These are phyloP conservation scores for Yoshiicerus persimilis DNA, from an alignment of 1,140 invertebrate species.

Conservation along the genomic window DNA sequence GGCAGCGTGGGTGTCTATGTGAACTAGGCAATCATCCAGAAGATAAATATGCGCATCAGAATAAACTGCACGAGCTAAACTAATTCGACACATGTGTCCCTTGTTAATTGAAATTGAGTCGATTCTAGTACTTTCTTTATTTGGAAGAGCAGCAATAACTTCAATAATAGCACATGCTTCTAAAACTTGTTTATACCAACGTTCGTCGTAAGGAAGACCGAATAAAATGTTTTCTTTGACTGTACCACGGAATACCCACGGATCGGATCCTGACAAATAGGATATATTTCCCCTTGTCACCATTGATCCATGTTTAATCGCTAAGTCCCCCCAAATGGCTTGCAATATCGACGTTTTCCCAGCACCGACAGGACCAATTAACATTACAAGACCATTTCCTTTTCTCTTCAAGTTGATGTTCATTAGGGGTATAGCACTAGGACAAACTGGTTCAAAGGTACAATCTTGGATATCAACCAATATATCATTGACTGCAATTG, in stretches of 20 bases:
- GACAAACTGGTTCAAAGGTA: neutral
- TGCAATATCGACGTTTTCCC: neutral
- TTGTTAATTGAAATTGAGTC: neutral
- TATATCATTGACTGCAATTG: neutral
- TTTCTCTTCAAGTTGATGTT: neutral
- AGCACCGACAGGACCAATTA: neutral
- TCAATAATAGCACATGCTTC: neutral
- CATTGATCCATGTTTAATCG: neutral
- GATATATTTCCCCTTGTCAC: neutral
- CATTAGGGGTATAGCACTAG: neutral
- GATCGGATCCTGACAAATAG: neutral
- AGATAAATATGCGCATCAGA: constrained; percentile 59
- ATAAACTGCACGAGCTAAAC: constrained; percentile 61
- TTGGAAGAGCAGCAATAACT: neutral
- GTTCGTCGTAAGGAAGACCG: neutral
- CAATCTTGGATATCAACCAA: neutral
- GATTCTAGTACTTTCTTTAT: neutral
- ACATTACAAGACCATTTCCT: neutral
- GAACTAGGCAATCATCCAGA: constrained; percentile 64
- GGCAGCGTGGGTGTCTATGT: constrained; percentile 55
- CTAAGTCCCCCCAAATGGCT: neutral
- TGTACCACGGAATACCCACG: neutral
- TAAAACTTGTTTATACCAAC: neutral
- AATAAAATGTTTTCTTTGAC: neutral
- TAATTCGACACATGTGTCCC: neutral